Evolutionary conservation across 2,888 invertebrate genomes (phyloP), one percentile per base, ranked within the genome.

Genomic region (Temnothorax ravouxi): DNA sequence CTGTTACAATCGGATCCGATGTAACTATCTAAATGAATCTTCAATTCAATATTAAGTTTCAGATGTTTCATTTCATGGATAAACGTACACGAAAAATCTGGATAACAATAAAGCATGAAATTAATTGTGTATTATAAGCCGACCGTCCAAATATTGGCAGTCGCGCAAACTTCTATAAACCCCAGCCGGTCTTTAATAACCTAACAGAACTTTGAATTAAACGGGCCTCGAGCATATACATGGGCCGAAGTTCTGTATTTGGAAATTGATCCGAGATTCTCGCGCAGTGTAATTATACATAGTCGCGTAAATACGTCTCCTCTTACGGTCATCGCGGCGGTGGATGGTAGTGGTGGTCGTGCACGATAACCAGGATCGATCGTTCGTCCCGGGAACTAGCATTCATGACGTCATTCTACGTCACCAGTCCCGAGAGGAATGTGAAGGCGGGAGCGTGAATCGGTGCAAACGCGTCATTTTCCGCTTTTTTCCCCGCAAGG

Each of bases 331-430:
- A n/a, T 6, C 11, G 13, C 38, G 25, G 3, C 9, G 4, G n/a
- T 15, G 56, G 25, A 9, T 67, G 15, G n/a, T 59, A n/a, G 21
- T 56, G 66, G 41, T 69, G 29, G 77, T 67, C 29, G 67, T 47
- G 18, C 34, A 50, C 59, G 59, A 79, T 59, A 59, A 72, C 79
- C 79, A 47, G 85, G 77, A 91, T 91, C 88, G 91, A 91, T 91
- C 86, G 83, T 64, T 34, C 76, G 84, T 87, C 84, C 88, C 86
- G 87, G 88, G 86, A 83, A 88, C 84, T 85, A 77, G 75, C 69
- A 80, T 83, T 77, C 54, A 85, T 91, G 91, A 91, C 91, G 89
- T 90, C 88, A 90, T 79, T 77, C 87, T 84, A 89, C 89, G 90
- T 90, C 90, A 91, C 83, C 79, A 54, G 38, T 25, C 13, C 25